Evolutionary conservation across 1,140 invertebrate species (phyloP), one percentile per base, ranked within the genome.

Genomic region (Dendrolimus punctatus): DNA sequence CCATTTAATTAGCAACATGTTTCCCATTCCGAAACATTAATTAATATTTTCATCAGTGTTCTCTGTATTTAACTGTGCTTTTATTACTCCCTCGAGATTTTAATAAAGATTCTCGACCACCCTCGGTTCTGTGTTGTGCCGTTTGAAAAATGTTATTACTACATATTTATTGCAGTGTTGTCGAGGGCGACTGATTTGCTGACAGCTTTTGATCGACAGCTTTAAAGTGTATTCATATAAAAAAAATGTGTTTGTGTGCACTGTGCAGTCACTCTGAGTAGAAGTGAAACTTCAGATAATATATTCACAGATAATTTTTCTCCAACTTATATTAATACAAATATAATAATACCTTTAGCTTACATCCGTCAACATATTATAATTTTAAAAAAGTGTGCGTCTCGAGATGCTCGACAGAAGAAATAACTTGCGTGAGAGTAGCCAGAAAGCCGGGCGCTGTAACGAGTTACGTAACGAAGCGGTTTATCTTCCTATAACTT

Each of bases 1-100:
- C 76, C 80, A 80, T 85, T 83, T 85, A 83, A 85, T 85, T 85
- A 85, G 80, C 82, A 80, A 82, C 77, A 80, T 80, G 80, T 83
- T 85, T 80, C 72, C 73, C 78, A 82, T 85, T 85, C 73, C 76
- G 71, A 80, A 80, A 83, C 80, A 83, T 82, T 85, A 83, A 85
- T 85, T 85, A 85, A 85, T 83, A 85, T 83, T 85, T 85, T 80
- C 80, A 82, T 80, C 78, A 80, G 76, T 78, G 73, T 80, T 80
- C 78, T 71, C 71, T 71, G 75, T 78, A 76, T 85, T 83, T 80
- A 80, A 83, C 75, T 83, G 82, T 85, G 74, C 78, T 85, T 83
- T 85, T 85, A 85, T 83, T 83, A 74, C 78, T 80, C 76, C 68
- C 73, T 77, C 68, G 77, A 83, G 80, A 81, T 85, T 84, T 85